Evolutionary conservation across 2,888 invertebrate species (phyloP), one percentile per base, ranked within the genome.

Genomic region (Isoperla grammatica): DNA sequence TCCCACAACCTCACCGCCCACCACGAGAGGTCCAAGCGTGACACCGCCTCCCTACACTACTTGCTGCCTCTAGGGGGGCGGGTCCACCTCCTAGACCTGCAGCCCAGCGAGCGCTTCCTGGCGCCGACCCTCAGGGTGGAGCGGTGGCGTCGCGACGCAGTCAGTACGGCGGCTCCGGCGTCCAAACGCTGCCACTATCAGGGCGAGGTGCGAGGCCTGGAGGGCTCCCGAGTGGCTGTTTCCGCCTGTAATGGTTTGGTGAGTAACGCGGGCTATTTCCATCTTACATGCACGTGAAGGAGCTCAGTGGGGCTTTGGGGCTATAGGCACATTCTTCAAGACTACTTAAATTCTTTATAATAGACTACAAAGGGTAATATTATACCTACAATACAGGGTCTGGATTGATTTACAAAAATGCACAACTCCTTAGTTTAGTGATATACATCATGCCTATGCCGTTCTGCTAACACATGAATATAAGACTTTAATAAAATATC

Each of bases 231-330:
- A 64, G 87, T 90, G 55, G 90, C 91, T 15, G 72, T 93, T 59
- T 90, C 90, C 12, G 83, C 90, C 15, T 93, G 92, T 72, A 81
- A 87, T 71, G 92, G 92, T 70, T 76, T 92, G 81, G 92, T 92
- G 75, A 87, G 88, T 78, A 57, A 59, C 19, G 48, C 39, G 9
- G 55, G 9, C 8, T 12, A 9, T 20, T 23, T 49, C 22, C 49
- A 12, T 49, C 6, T 22, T 15, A 23, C 15, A 13, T 1, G 11
- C 22, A 13, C 20, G 49, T 17, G 23, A 15, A 46, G 12, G 46
- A 46, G 20, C 46, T n/a, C n/a, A n/a, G n/a, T n/a, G n/a, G n/a
- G n/a, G n/a, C n/a, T n/a, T n/a, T n/a, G n/a, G n/a, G n/a, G n/a
- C n/a, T n/a, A n/a, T n/a, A n/a, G n/a, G n/a, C n/a, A n/a, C n/a